Conservation (phyloP, 1,140 invertebrate genomes). For the Drosophila kohkoa region DNA sequence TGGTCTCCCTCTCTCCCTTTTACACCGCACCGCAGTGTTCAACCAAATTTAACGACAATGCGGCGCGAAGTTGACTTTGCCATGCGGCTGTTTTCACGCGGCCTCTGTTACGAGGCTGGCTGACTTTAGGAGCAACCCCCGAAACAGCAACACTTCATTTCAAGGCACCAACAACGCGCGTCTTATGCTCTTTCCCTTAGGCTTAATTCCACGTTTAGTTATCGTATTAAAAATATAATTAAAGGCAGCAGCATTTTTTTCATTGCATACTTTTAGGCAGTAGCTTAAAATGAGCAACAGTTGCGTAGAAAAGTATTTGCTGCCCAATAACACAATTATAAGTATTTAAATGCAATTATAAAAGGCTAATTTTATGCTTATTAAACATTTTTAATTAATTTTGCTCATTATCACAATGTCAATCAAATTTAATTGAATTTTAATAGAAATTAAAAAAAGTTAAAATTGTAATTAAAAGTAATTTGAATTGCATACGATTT, state of each 20-base stretch:
- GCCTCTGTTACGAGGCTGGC: conserved; percentile 15
- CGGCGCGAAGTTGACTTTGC: conserved; percentile 61
- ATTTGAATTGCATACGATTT: neutral
- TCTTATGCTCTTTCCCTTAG: conserved; percentile 28
- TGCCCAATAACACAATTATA: neutral
- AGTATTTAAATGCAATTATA: neutral
- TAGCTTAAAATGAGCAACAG: neutral
- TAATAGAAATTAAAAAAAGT: no score
- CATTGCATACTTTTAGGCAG: conserved; percentile 19
- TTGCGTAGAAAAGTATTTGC: neutral
- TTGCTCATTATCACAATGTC: neutral
- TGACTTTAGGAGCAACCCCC: conserved; percentile 20
- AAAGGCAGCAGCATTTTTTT: neutral
- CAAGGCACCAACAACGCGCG: conserved; percentile 5
- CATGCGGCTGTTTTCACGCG: conserved; percentile 64
- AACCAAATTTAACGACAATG: conserved; percentile 44
- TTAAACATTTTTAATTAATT: neutral
- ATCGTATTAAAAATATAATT: conserved; percentile 14
- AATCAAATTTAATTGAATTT: neutral
- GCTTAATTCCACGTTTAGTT: neutral
- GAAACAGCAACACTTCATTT: conserved; percentile 15
- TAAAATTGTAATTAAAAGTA: neutral
- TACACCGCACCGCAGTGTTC: neutral
- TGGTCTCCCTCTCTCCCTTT: neutral
- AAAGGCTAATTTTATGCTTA: neutral